phyloP scores from a whole-genome alignment of 2,888 invertebrate species.

The Ferrisia virgata region DNA sequence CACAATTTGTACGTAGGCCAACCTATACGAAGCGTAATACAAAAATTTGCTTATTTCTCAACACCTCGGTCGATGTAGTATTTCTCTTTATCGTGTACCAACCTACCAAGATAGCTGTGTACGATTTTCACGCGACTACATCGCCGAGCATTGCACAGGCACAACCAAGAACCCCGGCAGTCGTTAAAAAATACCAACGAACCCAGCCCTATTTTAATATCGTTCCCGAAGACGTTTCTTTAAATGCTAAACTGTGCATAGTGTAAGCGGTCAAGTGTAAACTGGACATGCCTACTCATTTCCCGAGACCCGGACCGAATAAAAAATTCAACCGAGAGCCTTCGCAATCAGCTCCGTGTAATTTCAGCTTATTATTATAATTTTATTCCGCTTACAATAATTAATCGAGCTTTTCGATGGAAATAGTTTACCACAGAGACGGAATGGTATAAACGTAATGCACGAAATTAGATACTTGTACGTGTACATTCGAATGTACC shows the following conservation, averaged over 20 bases:
- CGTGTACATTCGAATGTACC: not conserved
- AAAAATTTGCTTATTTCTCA: constrained; percentile 35
- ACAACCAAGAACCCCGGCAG: not conserved
- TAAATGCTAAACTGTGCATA: constrained; percentile 3
- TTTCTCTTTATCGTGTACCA: not conserved
- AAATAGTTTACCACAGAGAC: too few species aligned
- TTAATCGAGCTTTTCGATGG: constrained; percentile 29
- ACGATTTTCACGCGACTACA: not conserved
- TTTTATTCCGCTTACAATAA: constrained; percentile 30
- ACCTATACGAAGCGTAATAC: not conserved
- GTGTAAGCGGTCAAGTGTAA: constrained; percentile 39
- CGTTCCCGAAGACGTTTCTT: constrained; percentile 9
- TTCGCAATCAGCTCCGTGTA: constrained; percentile 27
- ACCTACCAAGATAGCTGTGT: not conserved
- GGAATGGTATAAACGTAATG: too few species aligned
- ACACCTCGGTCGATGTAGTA: not conserved
- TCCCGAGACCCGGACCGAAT: not conserved
- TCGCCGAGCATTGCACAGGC: too few species aligned
- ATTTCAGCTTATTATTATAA: constrained; percentile 39
- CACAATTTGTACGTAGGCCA: not conserved
- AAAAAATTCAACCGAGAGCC: constrained; percentile 22
- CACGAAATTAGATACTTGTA: not conserved
- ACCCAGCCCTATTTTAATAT: constrained; percentile 34
- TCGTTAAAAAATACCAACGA: constrained; percentile 36
- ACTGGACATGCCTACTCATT: constrained; percentile 41